Conservation (phyloP, 30 jellyfish, hydroid and myxozoan genomes). For the Turritopsis dohrnii region DNA sequence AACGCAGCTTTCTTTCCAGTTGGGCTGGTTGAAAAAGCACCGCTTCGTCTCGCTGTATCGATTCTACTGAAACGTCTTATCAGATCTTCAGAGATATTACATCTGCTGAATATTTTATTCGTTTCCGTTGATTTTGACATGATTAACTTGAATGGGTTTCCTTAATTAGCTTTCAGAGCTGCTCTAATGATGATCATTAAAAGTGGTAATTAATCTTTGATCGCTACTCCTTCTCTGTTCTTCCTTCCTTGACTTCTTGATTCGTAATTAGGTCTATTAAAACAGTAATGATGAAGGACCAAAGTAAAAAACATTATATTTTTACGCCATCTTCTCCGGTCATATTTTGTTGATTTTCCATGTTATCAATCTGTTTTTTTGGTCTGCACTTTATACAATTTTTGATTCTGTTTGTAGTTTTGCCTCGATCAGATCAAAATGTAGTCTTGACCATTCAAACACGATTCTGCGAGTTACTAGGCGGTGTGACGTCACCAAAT, state of each 20-base stretch:
- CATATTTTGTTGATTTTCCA: not conserved
- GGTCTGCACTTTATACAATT: not conserved
- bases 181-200: not conserved
- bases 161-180: conserved; percentile 1
- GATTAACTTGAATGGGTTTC: conserved; percentile 5
- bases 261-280: not conserved
- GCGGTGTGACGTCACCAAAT: not conserved
- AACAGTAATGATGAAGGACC: not conserved
- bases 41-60: not conserved
- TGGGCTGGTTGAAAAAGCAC: conserved; percentile 1
- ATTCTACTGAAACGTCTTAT: conserved; percentile 3
- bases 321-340: not conserved
- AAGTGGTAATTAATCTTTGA: not conserved
- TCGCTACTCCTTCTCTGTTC: not conserved
- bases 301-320: not conserved
- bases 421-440: not conserved
- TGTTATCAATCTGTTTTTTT: not conserved
- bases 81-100: conserved; percentile 11
- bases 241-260: not conserved
- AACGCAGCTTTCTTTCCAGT: conserved; percentile 12
- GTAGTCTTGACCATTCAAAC: not conserved
- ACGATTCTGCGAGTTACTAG: not conserved
- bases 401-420: not conserved
- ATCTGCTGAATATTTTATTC: not conserved
- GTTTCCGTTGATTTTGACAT: not conserved